phyloP scores from a whole-genome alignment of 2,888 invertebrate genomes.

The Chloroclysta siterata region DNA sequence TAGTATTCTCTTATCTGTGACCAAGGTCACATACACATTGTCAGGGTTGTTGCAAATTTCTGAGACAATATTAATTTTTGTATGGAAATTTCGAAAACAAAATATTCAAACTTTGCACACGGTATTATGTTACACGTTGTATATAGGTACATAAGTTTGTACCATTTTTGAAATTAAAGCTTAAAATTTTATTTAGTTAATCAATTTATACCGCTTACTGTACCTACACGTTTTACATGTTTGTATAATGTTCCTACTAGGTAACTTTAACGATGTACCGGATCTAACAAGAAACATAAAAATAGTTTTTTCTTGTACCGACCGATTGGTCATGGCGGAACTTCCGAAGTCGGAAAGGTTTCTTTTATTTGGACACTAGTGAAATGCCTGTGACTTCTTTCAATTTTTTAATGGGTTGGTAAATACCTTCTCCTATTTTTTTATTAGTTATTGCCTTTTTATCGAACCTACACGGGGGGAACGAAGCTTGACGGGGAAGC shows the following conservation, averaged over 20 bases:
- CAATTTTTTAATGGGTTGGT: not conserved
- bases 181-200: not conserved
- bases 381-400: not conserved
- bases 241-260: conserved; percentile 1
- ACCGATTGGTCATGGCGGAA: conserved; percentile 8
- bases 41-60: too few relatives aligned
- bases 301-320: conserved; percentile 8
- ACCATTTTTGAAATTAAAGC: too few relatives aligned
- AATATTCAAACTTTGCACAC: too few relatives aligned
- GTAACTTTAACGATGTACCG: conserved; percentile 34
- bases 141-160: too few relatives aligned
- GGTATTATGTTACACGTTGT: too few relatives aligned
- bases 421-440: not conserved
- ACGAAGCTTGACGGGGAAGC: too few relatives aligned
- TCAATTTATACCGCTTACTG: not conserved
- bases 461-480: too few relatives aligned
- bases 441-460: not conserved
- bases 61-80: too few relatives aligned
- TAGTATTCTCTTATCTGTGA: too few relatives aligned
- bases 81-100: too few relatives aligned
- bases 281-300: conserved; percentile 27
- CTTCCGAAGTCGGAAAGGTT: conserved; percentile 4
- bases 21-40: too few relatives aligned
- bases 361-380: conserved; percentile 3
- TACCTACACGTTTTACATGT: not conserved